phyloP scores from a whole-genome alignment of 2,797 vertebrate genomes.

The Sebastes taczanowskii region DNA sequence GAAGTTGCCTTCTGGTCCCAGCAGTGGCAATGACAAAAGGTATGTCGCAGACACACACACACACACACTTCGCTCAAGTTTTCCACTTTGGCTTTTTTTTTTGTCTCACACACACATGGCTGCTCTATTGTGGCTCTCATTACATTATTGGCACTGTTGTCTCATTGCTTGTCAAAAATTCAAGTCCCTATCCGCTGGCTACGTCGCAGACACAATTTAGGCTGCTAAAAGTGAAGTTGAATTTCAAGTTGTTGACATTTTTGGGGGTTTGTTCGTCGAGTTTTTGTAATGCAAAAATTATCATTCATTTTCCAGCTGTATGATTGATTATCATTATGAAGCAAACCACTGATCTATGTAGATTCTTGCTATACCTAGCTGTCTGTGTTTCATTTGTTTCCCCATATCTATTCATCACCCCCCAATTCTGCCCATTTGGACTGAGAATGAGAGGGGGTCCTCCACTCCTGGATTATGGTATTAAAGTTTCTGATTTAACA shows the following conservation, averaged over 20 bases:
- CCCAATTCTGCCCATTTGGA: slow-evolving; percentile 85
- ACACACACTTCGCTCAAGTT: neutral
- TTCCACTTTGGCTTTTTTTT: slow-evolving; percentile 15
- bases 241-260: slow-evolving; percentile 16
- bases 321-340: slow-evolving; percentile 60
- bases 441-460: slow-evolving; percentile 85
- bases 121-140: slow-evolving; percentile 54
- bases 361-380: slow-evolving; percentile 78
- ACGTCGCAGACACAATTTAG: slow-evolving; percentile 32
- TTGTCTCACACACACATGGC: slow-evolving; percentile 15
- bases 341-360: slow-evolving; percentile 66
- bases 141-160: slow-evolving; percentile 54
- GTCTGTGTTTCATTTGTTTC: slow-evolving; percentile 86
- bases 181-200: slow-evolving; percentile 36
- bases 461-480: slow-evolving; percentile 86
- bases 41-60: slow-evolving; percentile 65
- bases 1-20: slow-evolving; percentile 99
- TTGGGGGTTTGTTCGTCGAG: slow-evolving; percentile 5
- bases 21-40: slow-evolving; percentile 98
- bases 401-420: slow-evolving; percentile 83
- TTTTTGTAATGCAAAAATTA: slow-evolving; percentile 17
- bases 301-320: slow-evolving; percentile 45
- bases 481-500: slow-evolving; percentile 80
- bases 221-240: slow-evolving; percentile 9
- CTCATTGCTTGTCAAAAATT: slow-evolving; percentile 60